Conservation (phyloP, 2,797 vertebrate genomes). For the Hippoglossus hippoglossus region DNA sequence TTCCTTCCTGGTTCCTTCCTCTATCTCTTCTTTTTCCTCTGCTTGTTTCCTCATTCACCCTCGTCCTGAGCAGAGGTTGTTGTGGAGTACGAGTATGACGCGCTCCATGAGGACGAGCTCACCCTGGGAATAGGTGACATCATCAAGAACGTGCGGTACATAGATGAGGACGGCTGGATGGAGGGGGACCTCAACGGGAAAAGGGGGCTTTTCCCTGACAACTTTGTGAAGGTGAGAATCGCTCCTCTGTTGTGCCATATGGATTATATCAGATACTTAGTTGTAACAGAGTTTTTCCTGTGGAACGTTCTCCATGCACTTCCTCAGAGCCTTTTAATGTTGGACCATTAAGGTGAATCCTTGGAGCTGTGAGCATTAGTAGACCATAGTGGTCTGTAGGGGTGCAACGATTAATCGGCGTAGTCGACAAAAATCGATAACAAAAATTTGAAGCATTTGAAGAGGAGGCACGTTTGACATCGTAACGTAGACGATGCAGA, state of each 20-base stretch:
- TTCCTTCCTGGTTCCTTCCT: background rate
- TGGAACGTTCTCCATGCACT: too few relatives aligned
- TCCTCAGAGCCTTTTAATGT: background rate
- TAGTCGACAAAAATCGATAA: too few relatives aligned
- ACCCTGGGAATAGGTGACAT: slow-evolving; percentile 91
- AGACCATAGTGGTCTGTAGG: background rate
- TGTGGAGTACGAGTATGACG: slow-evolving; percentile 95
- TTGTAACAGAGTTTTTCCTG: background rate
- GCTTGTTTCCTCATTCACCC: background rate
- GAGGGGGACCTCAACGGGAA: slow-evolving; percentile 94
- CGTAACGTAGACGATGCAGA: too few relatives aligned
- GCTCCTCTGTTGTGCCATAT: background rate
- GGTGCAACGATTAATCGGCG: too few relatives aligned
- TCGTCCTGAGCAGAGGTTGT: slow-evolving; percentile 88
- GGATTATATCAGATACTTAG: background rate
- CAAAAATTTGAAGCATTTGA: too few relatives aligned
- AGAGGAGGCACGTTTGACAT: too few relatives aligned
- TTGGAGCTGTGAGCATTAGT: background rate
- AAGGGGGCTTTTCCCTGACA: slow-evolving; percentile 95
- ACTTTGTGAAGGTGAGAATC: slow-evolving; percentile 93
- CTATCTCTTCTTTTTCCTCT: background rate
- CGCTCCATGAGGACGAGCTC: slow-evolving; percentile 94
- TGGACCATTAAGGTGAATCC: slow-evolving; percentile 8
- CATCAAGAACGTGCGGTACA: slow-evolving; percentile 92
- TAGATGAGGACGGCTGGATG: slow-evolving; percentile 97